phyloP scores from a whole-genome alignment of 2,113 vertebrate genomes.

The Leiothrix lutea region DNA sequence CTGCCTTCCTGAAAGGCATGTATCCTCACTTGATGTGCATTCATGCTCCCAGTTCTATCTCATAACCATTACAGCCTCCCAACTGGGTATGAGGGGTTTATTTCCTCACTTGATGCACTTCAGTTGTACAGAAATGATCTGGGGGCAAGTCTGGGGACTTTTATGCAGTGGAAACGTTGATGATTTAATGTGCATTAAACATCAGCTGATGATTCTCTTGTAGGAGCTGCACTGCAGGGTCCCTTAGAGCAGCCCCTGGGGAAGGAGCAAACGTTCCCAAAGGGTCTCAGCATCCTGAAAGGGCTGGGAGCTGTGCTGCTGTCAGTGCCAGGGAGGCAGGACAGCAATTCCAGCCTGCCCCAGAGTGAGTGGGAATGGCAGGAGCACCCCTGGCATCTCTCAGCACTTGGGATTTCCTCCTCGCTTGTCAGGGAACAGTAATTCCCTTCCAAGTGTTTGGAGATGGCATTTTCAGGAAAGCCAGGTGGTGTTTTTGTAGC shows the following conservation, averaged over 20 bases:
- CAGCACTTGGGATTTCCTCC: constrained; percentile 44
- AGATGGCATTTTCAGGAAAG: not conserved
- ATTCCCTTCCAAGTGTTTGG: not conserved
- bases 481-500: not conserved
- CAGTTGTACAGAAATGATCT: not conserved
- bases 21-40: not conserved
- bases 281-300: not conserved
- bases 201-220: not conserved
- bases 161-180: not conserved
- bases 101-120: not conserved
- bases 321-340: too few relatives aligned
- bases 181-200: not conserved
- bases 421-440: not conserved
- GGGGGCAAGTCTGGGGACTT: not conserved
- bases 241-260: not conserved
- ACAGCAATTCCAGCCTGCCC: not conserved
- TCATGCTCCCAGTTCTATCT: not conserved
- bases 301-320: not conserved
- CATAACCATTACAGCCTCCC: not conserved
- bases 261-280: not conserved
- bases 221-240: not conserved
- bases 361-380: not conserved
- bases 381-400: constrained; percentile 52
- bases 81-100: accelerated
- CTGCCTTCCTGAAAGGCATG: not conserved